phyloP scores from a whole-genome alignment of 2,113 vertebrate species.

The Pseudorasbora parva region DNA sequence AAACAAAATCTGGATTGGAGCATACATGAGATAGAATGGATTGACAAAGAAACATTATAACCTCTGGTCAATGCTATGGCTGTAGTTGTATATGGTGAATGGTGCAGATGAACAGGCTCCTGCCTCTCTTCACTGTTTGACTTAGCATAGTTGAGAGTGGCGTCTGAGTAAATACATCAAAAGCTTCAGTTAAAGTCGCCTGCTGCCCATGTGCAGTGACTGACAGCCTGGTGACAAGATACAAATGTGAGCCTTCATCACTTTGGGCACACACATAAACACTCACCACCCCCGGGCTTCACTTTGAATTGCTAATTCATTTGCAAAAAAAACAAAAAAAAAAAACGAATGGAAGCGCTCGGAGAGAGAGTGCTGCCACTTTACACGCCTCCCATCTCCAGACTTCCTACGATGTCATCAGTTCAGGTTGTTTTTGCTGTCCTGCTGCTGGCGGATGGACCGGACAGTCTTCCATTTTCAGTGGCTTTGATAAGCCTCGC shows the following conservation, averaged over 20 bases:
- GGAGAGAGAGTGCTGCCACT: conserved; percentile 44
- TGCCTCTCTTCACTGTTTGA: conserved; percentile 4
- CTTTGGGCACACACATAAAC: conserved; percentile 71
- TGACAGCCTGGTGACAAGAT: conserved; percentile 74
- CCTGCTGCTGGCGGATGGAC: conserved; percentile 54
- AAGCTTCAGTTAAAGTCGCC: conserved; percentile 59
- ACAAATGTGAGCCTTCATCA: conserved; percentile 78
- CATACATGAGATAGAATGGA: background rate
- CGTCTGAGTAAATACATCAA: conserved; percentile 56
- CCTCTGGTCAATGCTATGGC: background rate
- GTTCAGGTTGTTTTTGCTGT: conserved; percentile 65
- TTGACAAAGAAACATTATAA: background rate
- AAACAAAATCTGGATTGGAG: background rate
- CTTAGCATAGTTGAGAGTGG: background rate
- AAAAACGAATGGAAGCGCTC: conserved; percentile 48
- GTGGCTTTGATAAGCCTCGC: conserved; percentile 72
- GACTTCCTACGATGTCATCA: conserved; percentile 68
- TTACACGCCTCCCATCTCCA: conserved; percentile 55
- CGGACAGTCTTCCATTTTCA: conserved; percentile 68
- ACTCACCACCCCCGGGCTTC: conserved; percentile 62
- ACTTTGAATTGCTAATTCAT: conserved; percentile 76
- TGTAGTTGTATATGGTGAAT: background rate
- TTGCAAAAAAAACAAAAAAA: conserved; percentile 52
- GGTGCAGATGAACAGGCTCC: background rate
- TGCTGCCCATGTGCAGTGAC: conserved; percentile 61